These are phyloP conservation scores for Chionis minor DNA, from an alignment of 2,113 vertebrate genomes.

Conservation along the genomic window DNA sequence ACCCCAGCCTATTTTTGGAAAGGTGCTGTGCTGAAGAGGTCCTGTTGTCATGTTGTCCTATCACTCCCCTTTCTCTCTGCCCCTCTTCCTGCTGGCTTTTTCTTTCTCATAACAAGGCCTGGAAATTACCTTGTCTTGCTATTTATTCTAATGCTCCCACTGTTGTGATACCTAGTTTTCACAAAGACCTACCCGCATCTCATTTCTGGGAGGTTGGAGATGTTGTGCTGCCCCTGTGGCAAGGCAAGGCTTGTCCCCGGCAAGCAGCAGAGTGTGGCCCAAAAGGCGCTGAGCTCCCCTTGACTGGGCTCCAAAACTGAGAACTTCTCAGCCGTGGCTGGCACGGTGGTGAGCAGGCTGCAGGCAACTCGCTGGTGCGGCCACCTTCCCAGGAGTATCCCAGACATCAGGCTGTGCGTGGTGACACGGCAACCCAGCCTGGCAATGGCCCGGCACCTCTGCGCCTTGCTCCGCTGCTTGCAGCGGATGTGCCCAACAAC, in stretches of 20 bases:
- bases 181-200: neutral
- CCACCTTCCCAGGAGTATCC: neutral
- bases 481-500: fast-evolving
- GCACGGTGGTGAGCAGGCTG: neutral
- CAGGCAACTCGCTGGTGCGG: neutral
- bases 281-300: neutral
- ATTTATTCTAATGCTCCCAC: neutral
- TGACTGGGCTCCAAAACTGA: neutral
- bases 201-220: neutral
- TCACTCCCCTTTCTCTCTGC: neutral
- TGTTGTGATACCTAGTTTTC: neutral
- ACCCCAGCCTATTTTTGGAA: neutral
- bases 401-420: fast-evolving
- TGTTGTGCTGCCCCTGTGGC: neutral
- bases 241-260: fast-evolving
- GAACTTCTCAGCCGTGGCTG: neutral
- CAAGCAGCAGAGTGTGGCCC: neutral
- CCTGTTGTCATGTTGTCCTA: neutral
- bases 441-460: neutral
- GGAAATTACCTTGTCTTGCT: neutral
- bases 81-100: neutral
- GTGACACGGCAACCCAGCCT: neutral
- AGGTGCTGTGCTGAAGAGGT: neutral
- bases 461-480: neutral
- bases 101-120: neutral